Conservation (phyloP, 2,797 vertebrate genomes). For the Semotilus atromaculatus region DNA sequence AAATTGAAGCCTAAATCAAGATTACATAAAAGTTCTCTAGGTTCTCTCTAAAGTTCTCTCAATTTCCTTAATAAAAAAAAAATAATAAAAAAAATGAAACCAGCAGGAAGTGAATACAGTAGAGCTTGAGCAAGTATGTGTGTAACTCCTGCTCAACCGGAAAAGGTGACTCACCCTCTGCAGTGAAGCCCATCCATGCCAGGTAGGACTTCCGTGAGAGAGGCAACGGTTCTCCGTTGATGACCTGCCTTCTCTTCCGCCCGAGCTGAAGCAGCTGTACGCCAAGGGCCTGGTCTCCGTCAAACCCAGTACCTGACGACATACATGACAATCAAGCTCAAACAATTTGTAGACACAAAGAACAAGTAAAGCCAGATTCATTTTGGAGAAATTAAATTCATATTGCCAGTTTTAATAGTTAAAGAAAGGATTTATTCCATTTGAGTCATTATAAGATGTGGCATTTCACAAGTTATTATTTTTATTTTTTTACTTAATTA, state of each 20-base stretch:
- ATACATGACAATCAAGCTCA: background rate
- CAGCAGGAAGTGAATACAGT: constrained; percentile 4
- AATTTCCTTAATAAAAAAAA: constrained; percentile 9
- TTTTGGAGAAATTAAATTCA: background rate
- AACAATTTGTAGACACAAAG: background rate
- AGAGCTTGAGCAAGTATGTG: background rate
- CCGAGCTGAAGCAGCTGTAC: constrained; percentile 89
- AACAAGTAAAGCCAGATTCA: background rate
- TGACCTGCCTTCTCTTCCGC: constrained; percentile 78
- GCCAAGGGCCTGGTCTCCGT: constrained; percentile 91
- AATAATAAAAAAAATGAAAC: background rate
- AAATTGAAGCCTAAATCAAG: background rate
- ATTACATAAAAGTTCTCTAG: too few species aligned
- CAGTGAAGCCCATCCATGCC: constrained; percentile 91
- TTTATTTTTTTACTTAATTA: background rate
- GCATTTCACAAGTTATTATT: background rate
- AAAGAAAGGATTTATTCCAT: background rate
- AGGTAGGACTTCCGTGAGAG: constrained; percentile 85
- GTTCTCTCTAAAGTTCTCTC: too few species aligned
- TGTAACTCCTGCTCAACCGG: background rate
- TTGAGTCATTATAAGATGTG: background rate
- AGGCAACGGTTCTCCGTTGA: constrained; percentile 86
- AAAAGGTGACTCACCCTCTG: constrained; percentile 84
- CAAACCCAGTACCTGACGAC: constrained; percentile 83
- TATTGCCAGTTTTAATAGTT: background rate